A percentile compares a stretch with the other conserved stretches of the same genome.
Evolutionary conservation across 2,888 invertebrate genomes (phyloP).

Genomic region (Colletes collaris): DNA sequence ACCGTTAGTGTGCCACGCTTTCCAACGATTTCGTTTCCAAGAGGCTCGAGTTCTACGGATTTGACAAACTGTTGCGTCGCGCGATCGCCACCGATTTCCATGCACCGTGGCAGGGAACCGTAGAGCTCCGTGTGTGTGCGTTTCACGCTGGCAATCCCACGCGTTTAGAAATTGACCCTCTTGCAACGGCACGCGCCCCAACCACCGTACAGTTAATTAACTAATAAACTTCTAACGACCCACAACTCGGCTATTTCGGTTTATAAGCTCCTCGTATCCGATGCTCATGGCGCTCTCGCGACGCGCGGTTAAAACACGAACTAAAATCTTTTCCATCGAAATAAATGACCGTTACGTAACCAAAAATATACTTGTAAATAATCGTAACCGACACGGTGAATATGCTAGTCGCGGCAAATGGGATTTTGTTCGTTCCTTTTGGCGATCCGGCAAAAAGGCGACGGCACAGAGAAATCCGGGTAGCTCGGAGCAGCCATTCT

Average conservation of each 20-base stretch:
- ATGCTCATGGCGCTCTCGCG: not conserved
- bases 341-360: too few relatives aligned
- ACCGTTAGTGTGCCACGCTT: not conserved
- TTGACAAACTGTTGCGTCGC: too few relatives aligned
- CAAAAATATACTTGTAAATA: too few relatives aligned
- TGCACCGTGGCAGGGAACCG: too few relatives aligned
- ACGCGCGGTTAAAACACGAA: not conserved
- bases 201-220: slow-evolving; percentile 74
- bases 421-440: slow-evolving; percentile 8
- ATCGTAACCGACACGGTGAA: too few relatives aligned
- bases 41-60: too few relatives aligned
- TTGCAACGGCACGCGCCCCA: slow-evolving; percentile 69
- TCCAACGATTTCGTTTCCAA: too few relatives aligned
- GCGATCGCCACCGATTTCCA: too few relatives aligned
- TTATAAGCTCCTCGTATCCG: slow-evolving; percentile 4
- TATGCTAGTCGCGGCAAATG: not conserved
- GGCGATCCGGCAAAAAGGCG: not conserved
- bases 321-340: too few relatives aligned
- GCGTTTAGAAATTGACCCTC: slow-evolving; percentile 72
- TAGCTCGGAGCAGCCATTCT: slow-evolving; percentile 17
- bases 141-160: slow-evolving; percentile 44
- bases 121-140: not conserved
- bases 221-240: slow-evolving; percentile 75
- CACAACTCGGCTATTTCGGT: slow-evolving; percentile 16
- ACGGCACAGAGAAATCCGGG: not conserved